A percentile compares a stretch with the other conserved stretches of the same genome.
phyloP scores from a whole-genome alignment of 2,888 invertebrate species.

The Periphyllus acericola region DNA sequence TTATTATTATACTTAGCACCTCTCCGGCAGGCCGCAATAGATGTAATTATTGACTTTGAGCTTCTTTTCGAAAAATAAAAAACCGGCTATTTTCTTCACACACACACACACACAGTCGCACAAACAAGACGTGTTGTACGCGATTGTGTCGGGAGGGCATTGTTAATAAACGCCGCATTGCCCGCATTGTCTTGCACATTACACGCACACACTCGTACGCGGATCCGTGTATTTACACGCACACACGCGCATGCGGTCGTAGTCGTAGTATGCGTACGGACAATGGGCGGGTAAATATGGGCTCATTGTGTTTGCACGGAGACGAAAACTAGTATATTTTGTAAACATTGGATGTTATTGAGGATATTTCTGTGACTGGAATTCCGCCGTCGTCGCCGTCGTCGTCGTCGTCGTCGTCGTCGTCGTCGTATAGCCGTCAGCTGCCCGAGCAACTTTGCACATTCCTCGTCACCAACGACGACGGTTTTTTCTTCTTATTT shows the following conservation, averaged over 20 bases:
- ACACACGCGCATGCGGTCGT: background rate
- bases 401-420: constrained; percentile 12
- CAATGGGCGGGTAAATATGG: constrained; percentile 61
- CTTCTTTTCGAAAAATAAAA: constrained; percentile 23
- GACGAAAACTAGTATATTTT: constrained; percentile 59
- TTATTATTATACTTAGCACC: constrained; percentile 46
- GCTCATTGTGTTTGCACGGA: constrained; percentile 60
- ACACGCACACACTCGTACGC: background rate
- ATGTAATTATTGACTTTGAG: constrained; percentile 60
- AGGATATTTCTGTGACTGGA: constrained; percentile 55
- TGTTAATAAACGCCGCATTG: constrained; percentile 61
- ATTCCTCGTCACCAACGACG: constrained; percentile 11
- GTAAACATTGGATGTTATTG: constrained; percentile 53
- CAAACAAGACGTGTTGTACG: constrained; percentile 52
- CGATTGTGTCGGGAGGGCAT: constrained; percentile 55
- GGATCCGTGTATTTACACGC: background rate
- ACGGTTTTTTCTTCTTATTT: background rate
- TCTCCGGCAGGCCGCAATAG: background rate
- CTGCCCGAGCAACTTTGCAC: constrained; percentile 25
- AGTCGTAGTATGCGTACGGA: constrained; percentile 54
- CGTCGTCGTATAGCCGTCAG: background rate
- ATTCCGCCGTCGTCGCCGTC: constrained; percentile 41
- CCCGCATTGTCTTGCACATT: constrained; percentile 55
- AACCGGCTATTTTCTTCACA: constrained; percentile 40
- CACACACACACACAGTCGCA: background rate